Base-by-base conservation (phyloP, 2,888 invertebrate genomes). In the Hyalella azteca region DNA sequence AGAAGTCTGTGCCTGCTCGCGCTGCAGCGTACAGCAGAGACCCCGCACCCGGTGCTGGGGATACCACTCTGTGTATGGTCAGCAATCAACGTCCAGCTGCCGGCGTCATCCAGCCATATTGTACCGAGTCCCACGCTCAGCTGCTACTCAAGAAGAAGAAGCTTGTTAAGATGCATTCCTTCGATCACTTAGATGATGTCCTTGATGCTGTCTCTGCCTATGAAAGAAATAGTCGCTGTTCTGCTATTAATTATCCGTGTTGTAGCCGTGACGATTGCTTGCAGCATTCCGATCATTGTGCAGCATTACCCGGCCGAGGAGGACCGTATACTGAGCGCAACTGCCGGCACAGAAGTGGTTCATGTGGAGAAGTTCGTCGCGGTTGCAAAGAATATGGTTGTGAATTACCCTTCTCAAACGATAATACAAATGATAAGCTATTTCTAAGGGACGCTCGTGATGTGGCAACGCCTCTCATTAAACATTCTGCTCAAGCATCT, bases 101-200 rank as follows among this genome's bases (percentile, higher is more conserved):
- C n/a, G n/a, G n/a, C n/a, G n/a, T n/a, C n/a, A n/a, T n/a, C n/a
- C n/a, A n/a, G n/a, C n/a, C n/a, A n/a, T n/a, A n/a, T n/a, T n/a
- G n/a, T n/a, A 26, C 54, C 7, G 26, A 22, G 22, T 29, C 54
- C 22, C 54, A 54, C 29, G 22, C 54, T n/a, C 54, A 54, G 26
- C 29, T 54, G 54, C 26, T 54, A 7, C 29, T 54, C 2, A 54
- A 26, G 54, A 54, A 54, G 13, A 54, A 54, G 66, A 66, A 66
- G 36, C 36, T 66, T n/a, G 66, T 66, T 7, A 66, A 66, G 39
- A 66, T 66, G 66, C 66, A 66, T 29, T 66, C 66, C 19, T 66
- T 66, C 29, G 66, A 66, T 36, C 32, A 66, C 36, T 66, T 66
- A 13, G 66, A 66, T 66, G 66, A 39, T 5, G n/a, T 7, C 26